phyloP scores from a whole-genome alignment of 2,797 vertebrate genomes.

The Bradypodion ventrale region DNA sequence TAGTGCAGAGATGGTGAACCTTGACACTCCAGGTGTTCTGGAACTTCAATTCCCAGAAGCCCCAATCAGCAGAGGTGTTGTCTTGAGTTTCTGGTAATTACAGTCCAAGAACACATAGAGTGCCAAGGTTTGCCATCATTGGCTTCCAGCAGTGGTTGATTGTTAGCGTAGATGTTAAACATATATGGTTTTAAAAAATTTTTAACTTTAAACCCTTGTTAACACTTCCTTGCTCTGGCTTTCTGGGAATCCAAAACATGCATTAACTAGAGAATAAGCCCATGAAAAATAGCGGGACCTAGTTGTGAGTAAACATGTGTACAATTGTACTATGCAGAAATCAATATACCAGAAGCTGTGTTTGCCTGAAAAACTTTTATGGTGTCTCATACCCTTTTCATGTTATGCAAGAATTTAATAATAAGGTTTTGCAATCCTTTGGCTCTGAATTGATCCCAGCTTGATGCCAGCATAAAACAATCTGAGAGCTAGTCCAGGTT shows the following conservation, averaged over 20 bases:
- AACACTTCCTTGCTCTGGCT: no score
- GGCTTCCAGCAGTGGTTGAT: no score
- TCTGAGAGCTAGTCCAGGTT: not conserved
- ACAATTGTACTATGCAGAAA: not conserved
- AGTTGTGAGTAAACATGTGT: not conserved
- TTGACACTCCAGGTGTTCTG: no score
- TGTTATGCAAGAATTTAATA: not conserved
- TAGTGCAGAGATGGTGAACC: no score
- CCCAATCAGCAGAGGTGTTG: no score
- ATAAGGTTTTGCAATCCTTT: not conserved
- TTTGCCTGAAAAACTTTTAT: conserved; percentile 10
- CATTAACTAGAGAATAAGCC: not conserved
- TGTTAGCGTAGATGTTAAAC: no score
- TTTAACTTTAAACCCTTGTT: not conserved
- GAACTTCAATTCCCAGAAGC: no score
- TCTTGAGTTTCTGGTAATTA: no score
- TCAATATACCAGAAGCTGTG: not conserved
- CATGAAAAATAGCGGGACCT: not conserved
- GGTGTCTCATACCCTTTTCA: conserved; percentile 35
- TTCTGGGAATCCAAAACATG: not conserved
- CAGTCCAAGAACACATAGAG: no score
- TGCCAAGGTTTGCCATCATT: no score
- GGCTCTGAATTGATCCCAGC: not conserved
- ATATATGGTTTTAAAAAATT: not conserved
- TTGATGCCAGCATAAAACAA: not conserved